A percentile compares a stretch with the other conserved stretches of the same genome.
phyloP scores from a whole-genome alignment of 2,888 invertebrate species.

The Antitype chi region DNA sequence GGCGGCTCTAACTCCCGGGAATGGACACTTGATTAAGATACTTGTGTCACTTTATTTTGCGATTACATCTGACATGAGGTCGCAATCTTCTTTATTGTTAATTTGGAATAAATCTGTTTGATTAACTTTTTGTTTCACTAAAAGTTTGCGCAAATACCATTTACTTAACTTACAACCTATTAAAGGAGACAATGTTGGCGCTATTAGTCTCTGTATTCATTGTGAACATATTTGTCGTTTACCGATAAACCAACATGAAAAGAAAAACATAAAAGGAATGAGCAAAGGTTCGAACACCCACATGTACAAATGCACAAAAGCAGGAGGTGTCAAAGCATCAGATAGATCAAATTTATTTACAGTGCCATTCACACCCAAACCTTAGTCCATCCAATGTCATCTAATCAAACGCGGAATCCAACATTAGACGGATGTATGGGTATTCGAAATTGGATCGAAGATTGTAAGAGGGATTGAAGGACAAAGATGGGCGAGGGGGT shows the following conservation, averaged over 20 bases:
- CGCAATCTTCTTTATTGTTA: constrained; percentile 85
- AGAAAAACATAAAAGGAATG: constrained; percentile 2
- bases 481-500: constrained; percentile 81
- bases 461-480: constrained; percentile 89
- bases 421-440: constrained; percentile 86
- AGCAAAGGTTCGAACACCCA: neutral
- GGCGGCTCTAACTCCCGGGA: constrained; percentile 83
- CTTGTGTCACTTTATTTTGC: constrained; percentile 88
- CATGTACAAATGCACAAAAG: constrained; percentile 8
- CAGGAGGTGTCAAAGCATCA: constrained; percentile 25
- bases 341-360: constrained; percentile 47
- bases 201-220: constrained; percentile 13
- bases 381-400: constrained; percentile 69
- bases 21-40: constrained; percentile 90
- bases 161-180: constrained; percentile 32
- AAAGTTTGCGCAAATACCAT: constrained; percentile 53
- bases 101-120: constrained; percentile 78
- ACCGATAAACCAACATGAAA: constrained; percentile 23
- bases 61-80: constrained; percentile 86
- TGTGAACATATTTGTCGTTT: constrained; percentile 16
- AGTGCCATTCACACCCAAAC: constrained; percentile 51
- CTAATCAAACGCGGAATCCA: constrained; percentile 83
- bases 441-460: constrained; percentile 89
- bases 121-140: constrained; percentile 66
- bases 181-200: constrained; percentile 29